Base-by-base conservation (phyloP, 1,140 invertebrate genomes). In the honey bee (Apis mellifera) region DNA sequence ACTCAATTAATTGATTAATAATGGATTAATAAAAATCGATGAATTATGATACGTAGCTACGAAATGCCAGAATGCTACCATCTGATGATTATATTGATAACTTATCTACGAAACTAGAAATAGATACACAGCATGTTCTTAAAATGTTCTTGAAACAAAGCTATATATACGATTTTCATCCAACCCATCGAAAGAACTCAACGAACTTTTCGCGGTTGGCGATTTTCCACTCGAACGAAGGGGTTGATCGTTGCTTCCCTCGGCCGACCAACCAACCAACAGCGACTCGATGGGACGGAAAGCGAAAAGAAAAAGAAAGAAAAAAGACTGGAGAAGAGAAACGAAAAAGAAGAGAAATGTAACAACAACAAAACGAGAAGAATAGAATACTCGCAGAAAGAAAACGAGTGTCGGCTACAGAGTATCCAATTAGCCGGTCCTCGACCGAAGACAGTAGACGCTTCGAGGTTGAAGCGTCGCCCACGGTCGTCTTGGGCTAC, bases 381-480 rank as follows among this genome's bases (percentile, higher is more conserved):
- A 42, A 19, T 21, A 4, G 62, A 69, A 77, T 26, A 42, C 60
- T 82, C 64, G 74, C n/a, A 87, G 76, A 68, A 84, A 79, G 74
- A 48, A 73, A 84, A 32, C 26, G 55, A 74, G 83, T 84, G 82
- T 87, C 75, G 71, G 75, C 71, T 82, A 71, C 85, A 69, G 82
- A 88, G 78, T 88, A 88, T 88, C 86, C 86, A 88, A 88, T 88
- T 88, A 88, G 78, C 62, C 83, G 78, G 80, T 78, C 57, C 83
- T 87, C 83, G 57, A 82, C 57, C 65, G 54, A 87, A 76, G 83
- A 84, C 83, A 85, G 85, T 82, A 62, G 82, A 77, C 73, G 32
- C 69, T 86, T 65, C 62, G 48, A 8, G 70, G 71, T 32, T 59
- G 65, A 52, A 65, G 52, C 57, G 73, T 85, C 73, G 75, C 80